Base-by-base conservation (phyloP, 2,113 vertebrate genomes). In the Periophthalmodon schlosseri region DNA sequence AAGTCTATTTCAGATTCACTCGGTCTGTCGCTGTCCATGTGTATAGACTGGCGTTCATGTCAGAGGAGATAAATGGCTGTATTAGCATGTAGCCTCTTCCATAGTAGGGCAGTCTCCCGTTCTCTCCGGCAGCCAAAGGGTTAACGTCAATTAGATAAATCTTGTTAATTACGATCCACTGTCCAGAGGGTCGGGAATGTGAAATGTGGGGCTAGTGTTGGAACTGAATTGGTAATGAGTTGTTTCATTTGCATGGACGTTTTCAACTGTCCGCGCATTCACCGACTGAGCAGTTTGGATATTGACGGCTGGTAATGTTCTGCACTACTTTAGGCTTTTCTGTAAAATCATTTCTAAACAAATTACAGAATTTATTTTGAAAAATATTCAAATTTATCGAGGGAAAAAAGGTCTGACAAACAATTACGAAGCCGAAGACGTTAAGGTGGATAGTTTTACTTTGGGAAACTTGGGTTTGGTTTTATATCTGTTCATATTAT, bases 81-180 rank as follows among this genome's bases (percentile, higher is more conserved):
- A 81, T 82, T 81, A 78, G 69, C 34, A 16, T 2, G 10, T 44
- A 6, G 58, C 75, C 83, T 70, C 71, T 72, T 65, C 54, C 57
- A 49, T 60, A n/a, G 9, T 44, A 9, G 74, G 69, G 73, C 50
- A 78, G 69, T 76, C 77, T 74, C 69, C 52, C 66, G 34, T 61
- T 65, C 61, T 34, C 15, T 64, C 20, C n/a, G 20, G 28, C 44
- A 68, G 28, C n/a, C 50, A 56, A 79, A 83, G 72, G 79, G 85
- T 86, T 86, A 84, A 88, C 49, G 34, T 73, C 36, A 71, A 70
- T 82, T 66, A 74, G 76, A 87, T 84, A 46, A 82, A 88, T 84
- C 68, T 78, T 56, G 81, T 84, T 79, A 74, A 87, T 84, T 75
- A 80, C 61, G 64, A 82, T 68, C 65, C 69, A 34, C 14, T 44